phyloP scores from a whole-genome alignment of 2,888 invertebrate species.

The Antheraea yamamai region DNA sequence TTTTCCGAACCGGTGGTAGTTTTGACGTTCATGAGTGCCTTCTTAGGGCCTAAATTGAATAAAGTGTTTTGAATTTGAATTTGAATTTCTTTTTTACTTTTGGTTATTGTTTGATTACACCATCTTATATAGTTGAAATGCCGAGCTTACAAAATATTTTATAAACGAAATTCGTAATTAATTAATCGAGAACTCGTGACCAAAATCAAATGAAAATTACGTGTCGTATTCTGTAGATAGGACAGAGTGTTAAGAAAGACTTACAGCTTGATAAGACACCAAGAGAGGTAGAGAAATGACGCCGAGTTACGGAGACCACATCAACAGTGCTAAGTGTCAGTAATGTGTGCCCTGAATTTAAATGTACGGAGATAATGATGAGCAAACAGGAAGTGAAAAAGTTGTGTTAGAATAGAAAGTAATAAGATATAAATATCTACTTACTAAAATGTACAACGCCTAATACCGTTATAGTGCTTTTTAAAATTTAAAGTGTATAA shows the following conservation, averaged over 20 bases:
- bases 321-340: background rate
- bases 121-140: background rate
- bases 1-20: too few species aligned
- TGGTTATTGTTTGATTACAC: background rate
- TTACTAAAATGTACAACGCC: background rate
- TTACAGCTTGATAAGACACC: background rate
- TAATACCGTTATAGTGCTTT: background rate
- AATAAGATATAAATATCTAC: background rate
- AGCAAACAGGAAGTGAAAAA: conserved; percentile 9
- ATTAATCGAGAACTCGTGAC: background rate
- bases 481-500: background rate
- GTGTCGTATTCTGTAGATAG: background rate
- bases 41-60: too few species aligned
- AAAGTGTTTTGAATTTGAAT: too few species aligned
- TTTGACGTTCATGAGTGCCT: too few species aligned
- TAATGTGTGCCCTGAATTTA: background rate
- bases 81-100: too few species aligned
- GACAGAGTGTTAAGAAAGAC: background rate
- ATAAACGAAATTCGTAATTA: background rate
- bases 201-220: background rate
- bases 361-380: conserved; percentile 10
- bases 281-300: background rate
- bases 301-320: background rate
- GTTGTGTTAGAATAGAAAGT: conserved; percentile 10
- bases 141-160: background rate